phyloP scores from a whole-genome alignment of 92 coral and sea anemone genomes.

The Zoanthus sociatus region DNA sequence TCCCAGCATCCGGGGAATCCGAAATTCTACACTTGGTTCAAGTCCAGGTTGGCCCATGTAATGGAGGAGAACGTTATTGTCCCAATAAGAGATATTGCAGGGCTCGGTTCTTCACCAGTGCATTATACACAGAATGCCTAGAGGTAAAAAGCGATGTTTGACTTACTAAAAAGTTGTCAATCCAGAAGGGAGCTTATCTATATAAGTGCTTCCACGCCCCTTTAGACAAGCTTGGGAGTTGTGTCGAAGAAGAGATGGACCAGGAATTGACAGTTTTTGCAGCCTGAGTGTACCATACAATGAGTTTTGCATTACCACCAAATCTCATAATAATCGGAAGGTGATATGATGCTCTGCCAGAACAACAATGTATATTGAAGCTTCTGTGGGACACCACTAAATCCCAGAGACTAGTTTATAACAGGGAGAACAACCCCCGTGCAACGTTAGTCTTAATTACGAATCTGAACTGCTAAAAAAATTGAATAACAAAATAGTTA shows the following conservation, averaged over 20 bases:
- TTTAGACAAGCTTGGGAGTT: constrained; percentile 28
- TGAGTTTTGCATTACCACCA: constrained; percentile 47
- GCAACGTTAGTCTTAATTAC: too few species aligned
- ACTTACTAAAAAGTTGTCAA: constrained; percentile 38
- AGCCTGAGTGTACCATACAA: constrained; percentile 32
- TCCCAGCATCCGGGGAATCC: neutral
- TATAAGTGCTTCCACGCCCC: constrained; percentile 49
- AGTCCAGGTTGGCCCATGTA: neutral
- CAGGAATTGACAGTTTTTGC: neutral
- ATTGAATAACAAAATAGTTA: too few species aligned
- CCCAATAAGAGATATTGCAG: constrained; percentile 54
- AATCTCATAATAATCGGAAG: constrained; percentile 51
- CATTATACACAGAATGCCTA: constrained; percentile 62
- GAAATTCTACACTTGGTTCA: neutral
- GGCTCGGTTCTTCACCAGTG: constrained; percentile 58
- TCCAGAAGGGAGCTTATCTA: constrained; percentile 50
- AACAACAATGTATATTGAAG: too few species aligned
- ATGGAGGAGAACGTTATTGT: constrained; percentile 29
- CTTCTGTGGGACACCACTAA: too few species aligned
- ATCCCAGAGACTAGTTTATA: too few species aligned
- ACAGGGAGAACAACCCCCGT: too few species aligned
- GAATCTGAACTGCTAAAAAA: too few species aligned
- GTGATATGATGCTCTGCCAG: constrained; percentile 52
- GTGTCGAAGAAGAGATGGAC: neutral
- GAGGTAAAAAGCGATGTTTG: constrained; percentile 35